Percentiles rank a stretch among this genome's conserved stretches.
These are phyloP conservation scores for Drosophila tropicalis DNA, from an alignment of 1,140 invertebrate genomes.

Conservation along the genomic window DNA sequence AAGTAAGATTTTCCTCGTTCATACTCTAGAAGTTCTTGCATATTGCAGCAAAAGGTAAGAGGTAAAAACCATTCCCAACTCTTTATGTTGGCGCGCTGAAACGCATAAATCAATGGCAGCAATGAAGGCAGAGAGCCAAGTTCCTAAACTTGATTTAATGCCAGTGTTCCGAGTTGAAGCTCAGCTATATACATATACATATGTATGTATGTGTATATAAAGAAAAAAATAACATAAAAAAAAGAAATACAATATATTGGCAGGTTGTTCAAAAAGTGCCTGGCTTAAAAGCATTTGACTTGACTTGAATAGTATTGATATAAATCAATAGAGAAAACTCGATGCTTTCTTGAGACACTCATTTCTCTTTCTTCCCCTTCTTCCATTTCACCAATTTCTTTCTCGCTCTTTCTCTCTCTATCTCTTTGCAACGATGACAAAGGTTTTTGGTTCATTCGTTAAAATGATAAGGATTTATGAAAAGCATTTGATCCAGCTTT, in stretches of 20 bases:
- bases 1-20: conserved; percentile 41
- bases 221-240: conserved; percentile 15
- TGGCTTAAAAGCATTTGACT: conserved; percentile 58
- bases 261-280: conserved; percentile 53
- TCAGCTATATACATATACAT: neutral
- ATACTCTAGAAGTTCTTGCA: conserved; percentile 35
- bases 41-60: conserved; percentile 14
- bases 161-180: conserved; percentile 32
- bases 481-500: neutral
- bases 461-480: conserved; percentile 8
- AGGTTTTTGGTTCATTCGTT: conserved; percentile 23
- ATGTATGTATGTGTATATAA: neutral
- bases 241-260: conserved; percentile 53
- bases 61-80: conserved; percentile 38
- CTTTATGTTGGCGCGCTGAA: conserved; percentile 58
- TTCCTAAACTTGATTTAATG: conserved; percentile 63
- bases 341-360: conserved; percentile 22
- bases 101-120: conserved; percentile 58
- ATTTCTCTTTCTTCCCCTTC: too few species aligned
- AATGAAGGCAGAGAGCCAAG: conserved; percentile 48
- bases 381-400: too few species aligned
- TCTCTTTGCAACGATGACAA: conserved; percentile 18
- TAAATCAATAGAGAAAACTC: conserved; percentile 46
- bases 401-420: too few species aligned
- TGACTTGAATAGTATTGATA: conserved; percentile 50